Evolutionary conservation across 2,888 invertebrate genomes (phyloP).

Genomic region (Coenonympha glycerion): DNA sequence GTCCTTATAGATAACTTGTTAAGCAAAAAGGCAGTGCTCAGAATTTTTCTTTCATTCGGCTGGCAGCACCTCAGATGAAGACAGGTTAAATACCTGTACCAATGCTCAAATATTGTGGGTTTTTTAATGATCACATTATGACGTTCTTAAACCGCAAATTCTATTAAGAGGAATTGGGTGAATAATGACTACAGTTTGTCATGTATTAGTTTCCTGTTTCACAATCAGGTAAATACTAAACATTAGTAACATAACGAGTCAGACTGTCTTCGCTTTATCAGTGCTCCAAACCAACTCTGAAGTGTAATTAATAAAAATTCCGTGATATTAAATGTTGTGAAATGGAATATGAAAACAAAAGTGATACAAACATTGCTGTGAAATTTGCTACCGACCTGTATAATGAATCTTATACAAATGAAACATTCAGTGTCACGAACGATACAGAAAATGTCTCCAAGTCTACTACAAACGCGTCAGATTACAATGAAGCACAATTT

Average conservation of each 20-base stretch:
- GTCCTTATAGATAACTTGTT: no score
- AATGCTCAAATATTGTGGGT: conserved; percentile 6
- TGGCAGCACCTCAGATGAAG: no score
- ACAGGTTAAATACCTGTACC: conserved; percentile 13
- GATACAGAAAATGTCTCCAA: background rate
- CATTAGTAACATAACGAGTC: conserved; percentile 32
- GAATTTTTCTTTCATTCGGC: no score
- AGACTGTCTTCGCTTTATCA: conserved; percentile 29
- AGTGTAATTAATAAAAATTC: conserved; percentile 3
- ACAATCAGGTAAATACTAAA: conserved; percentile 29
- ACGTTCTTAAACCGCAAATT: conserved; percentile 56
- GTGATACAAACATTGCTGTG: conserved; percentile 24
- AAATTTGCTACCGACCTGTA: conserved; percentile 22
- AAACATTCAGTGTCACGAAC: conserved; percentile 6
- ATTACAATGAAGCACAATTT: conserved; percentile 22
- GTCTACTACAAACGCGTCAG: conserved; percentile 1
- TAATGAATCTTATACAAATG: conserved; percentile 23
- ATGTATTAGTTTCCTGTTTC: conserved; percentile 52
- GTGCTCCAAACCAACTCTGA: conserved; percentile 5
- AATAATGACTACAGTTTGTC: conserved; percentile 40
- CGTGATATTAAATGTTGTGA: conserved; percentile 34
- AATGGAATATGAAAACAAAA: conserved; percentile 39
- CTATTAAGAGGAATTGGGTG: conserved; percentile 48
- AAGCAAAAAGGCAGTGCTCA: no score
- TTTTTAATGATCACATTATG: conserved; percentile 36